Conservation (phyloP, 2,797 vertebrate genomes). For the Synanceia verrucosa region DNA sequence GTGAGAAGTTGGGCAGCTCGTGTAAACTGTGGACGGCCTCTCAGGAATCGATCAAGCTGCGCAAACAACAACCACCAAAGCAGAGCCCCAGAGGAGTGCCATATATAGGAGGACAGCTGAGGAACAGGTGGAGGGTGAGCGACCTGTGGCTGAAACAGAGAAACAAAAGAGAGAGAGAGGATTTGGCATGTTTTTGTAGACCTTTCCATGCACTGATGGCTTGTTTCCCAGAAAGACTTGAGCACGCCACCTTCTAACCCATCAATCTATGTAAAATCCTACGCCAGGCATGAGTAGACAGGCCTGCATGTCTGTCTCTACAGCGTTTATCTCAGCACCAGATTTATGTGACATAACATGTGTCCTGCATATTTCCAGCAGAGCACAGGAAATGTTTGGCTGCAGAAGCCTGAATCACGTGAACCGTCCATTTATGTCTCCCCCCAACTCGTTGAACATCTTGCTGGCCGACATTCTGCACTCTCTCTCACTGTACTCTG, state of each 20-base stretch:
- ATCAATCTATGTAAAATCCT: constrained; percentile 10
- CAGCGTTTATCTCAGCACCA: background rate
- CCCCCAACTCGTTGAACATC: background rate
- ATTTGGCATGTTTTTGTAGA: constrained; percentile 30
- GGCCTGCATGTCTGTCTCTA: background rate
- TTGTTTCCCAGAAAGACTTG: constrained; percentile 69
- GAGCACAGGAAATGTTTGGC: no score
- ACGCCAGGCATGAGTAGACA: background rate
- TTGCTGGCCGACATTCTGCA: background rate
- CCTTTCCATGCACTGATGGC: constrained; percentile 51
- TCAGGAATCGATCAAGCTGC: constrained; percentile 74
- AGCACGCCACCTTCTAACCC: background rate
- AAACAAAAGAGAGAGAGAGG: constrained; percentile 33
- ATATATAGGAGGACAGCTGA: constrained; percentile 44
- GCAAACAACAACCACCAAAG: constrained; percentile 65
- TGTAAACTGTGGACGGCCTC: constrained; percentile 68
- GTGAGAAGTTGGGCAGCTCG: constrained; percentile 80
- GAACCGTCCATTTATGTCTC: background rate
- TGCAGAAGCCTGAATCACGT: background rate
- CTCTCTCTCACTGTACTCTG: constrained; percentile 14
- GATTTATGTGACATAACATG: background rate
- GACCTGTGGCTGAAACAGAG: constrained; percentile 83
- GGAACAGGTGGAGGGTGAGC: constrained; percentile 71
- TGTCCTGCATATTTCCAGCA: background rate
- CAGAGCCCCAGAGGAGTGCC: constrained; percentile 10